phyloP scores from a whole-genome alignment of 2,113 vertebrate genomes.

The Forbesichthys agassizii region DNA sequence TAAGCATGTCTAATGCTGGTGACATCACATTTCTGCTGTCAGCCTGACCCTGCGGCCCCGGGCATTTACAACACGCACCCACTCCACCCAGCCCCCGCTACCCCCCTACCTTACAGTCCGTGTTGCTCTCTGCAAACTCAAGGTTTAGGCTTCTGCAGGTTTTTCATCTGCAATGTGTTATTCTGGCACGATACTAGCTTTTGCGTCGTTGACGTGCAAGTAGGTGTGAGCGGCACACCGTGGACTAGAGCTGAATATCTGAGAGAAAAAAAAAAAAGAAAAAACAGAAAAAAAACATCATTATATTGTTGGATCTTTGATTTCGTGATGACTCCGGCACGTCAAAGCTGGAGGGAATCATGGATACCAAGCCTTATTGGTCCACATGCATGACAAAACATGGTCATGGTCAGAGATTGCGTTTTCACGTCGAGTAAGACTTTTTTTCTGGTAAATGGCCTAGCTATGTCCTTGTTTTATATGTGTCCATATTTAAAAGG shows the following conservation, averaged over 20 bases:
- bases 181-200: conserved; percentile 10
- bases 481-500: neutral
- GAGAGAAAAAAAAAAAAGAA: no score
- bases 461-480: neutral
- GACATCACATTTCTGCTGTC: conserved; percentile 65
- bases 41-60: conserved; percentile 68
- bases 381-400: neutral
- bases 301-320: neutral
- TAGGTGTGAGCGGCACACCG: conserved; percentile 10
- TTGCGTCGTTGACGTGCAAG: conserved; percentile 35
- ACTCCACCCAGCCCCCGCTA: conserved; percentile 11
- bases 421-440: conserved; percentile 32
- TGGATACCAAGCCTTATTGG: neutral
- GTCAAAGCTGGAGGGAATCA: conserved; percentile 8
- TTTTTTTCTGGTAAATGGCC: neutral
- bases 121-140: conserved; percentile 10
- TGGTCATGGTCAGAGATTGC: conserved; percentile 8
- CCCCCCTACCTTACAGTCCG: neutral
- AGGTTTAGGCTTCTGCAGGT: conserved; percentile 14
- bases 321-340: neutral
- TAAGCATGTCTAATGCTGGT: conserved; percentile 70
- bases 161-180: conserved; percentile 20
- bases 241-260: neutral
- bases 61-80: conserved; percentile 47
- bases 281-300: neutral